Percentiles rank a stretch among this genome's conserved stretches.
Evolutionary conservation across 64 coral and sea anemone genomes (phyloP).

Genomic region (Acropora yongei): DNA sequence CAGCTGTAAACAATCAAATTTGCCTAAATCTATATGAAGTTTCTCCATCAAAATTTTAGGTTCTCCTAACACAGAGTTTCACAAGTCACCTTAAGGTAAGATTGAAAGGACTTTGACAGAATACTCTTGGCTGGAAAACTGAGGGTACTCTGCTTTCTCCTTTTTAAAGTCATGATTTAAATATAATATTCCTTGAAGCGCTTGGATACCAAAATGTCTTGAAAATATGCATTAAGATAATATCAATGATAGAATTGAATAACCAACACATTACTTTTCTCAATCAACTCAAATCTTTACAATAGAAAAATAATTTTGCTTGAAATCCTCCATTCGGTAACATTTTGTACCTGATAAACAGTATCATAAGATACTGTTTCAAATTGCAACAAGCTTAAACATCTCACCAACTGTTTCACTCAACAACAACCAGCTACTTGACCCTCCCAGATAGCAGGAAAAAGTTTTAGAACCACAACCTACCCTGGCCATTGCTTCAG

Average conservation of each 20-base stretch:
- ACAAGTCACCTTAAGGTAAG: slow-evolving; percentile 3
- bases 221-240: background rate
- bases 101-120: slow-evolving; percentile 23
- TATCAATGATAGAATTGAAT: background rate
- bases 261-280: background rate
- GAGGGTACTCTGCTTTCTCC: background rate
- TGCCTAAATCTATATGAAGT: no score
- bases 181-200: background rate
- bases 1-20: no score
- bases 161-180: slow-evolving; percentile 1
- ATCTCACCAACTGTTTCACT: background rate
- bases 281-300: background rate
- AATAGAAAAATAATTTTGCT: background rate
- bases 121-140: slow-evolving; percentile 1
- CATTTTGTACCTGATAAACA: background rate
- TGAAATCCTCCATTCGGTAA: background rate
- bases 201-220: background rate
- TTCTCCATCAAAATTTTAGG: no score
- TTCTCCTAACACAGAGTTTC: background rate
- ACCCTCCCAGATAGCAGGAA: background rate
- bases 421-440: background rate
- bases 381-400: background rate
- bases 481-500: slow-evolving; percentile 32
- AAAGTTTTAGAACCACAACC: background rate
- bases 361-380: slow-evolving; percentile 29